Evolutionary conservation across 2,888 invertebrate genomes (phyloP).

Genomic region (Drosophila mimetica): DNA sequence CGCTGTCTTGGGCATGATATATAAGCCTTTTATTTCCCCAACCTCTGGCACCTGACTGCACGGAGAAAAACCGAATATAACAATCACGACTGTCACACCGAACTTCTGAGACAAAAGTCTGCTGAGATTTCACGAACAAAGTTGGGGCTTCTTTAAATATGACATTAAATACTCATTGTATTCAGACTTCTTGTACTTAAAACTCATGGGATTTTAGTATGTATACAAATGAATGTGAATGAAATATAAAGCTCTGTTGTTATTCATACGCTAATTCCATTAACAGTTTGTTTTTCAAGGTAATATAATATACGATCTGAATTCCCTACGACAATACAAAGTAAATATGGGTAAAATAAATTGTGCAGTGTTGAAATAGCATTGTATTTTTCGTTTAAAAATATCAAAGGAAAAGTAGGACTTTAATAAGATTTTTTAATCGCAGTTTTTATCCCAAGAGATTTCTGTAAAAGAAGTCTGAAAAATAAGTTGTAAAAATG

Average conservation of each 20-base stretch:
- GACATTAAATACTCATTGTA: conserved; percentile 4
- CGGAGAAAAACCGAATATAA: conserved; percentile 20
- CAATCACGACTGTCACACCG: conserved; percentile 9
- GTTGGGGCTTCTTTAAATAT: conserved; percentile 6
- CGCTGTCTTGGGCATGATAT: conserved; percentile 68
- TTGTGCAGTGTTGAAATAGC: no score
- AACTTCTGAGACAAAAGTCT: conserved; percentile 21
- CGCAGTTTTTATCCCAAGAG: not conserved
- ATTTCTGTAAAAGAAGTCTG: no score
- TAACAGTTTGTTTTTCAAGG: no score
- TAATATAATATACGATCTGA: no score
- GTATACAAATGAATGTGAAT: not conserved
- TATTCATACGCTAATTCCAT: no score
- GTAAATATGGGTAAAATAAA: not conserved
- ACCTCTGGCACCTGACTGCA: conserved; percentile 30
- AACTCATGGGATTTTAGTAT: not conserved
- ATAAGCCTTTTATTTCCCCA: conserved; percentile 47
- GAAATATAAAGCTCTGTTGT: no score
- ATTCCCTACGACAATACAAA: no score
- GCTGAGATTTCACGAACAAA: conserved; percentile 12
- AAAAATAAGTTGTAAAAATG: no score
- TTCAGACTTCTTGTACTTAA: not conserved
- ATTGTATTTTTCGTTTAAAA: not conserved
- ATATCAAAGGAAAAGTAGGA: not conserved
- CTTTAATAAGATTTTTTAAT: not conserved